Conservation (phyloP, 1,140 invertebrate genomes). For the Trichonephila clavata region DNA sequence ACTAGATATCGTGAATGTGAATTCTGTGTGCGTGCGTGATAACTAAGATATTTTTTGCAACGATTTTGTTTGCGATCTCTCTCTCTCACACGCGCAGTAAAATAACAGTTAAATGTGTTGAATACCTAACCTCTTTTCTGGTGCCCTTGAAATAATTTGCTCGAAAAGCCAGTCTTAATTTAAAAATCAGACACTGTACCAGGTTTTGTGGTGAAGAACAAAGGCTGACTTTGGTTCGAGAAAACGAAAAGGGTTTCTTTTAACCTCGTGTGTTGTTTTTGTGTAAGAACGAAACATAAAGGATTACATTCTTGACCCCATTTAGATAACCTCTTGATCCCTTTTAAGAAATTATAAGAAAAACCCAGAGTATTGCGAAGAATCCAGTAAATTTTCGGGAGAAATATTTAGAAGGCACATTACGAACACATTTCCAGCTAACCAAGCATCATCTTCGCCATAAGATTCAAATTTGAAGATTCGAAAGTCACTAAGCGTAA, state of each 20-base stretch:
- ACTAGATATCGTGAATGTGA: no score
- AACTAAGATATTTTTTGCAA: no score
- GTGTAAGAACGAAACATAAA: constrained; percentile 11
- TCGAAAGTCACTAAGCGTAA: neutral
- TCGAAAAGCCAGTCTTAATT: neutral
- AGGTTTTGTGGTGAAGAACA: neutral
- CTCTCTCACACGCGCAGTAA: no score
- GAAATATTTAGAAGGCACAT: neutral
- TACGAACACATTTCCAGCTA: neutral
- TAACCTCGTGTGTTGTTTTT: constrained; percentile 1
- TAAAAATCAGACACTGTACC: neutral
- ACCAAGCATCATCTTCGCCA: neutral
- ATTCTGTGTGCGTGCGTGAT: no score
- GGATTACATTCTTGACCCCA: constrained; percentile 48
- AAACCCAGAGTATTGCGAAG: neutral
- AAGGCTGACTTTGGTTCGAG: neutral
- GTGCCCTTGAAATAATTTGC: neutral
- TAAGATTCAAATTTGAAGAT: neutral
- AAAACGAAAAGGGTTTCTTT: neutral
- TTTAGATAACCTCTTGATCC: constrained; percentile 44
- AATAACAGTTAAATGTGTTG: no score
- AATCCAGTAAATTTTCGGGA: neutral
- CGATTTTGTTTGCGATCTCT: no score
- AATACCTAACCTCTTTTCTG: neutral
- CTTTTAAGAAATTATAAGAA: constrained; percentile 21